Conservation (phyloP, 2,888 invertebrate species). For the Ichneumoninae sp. region DNA sequence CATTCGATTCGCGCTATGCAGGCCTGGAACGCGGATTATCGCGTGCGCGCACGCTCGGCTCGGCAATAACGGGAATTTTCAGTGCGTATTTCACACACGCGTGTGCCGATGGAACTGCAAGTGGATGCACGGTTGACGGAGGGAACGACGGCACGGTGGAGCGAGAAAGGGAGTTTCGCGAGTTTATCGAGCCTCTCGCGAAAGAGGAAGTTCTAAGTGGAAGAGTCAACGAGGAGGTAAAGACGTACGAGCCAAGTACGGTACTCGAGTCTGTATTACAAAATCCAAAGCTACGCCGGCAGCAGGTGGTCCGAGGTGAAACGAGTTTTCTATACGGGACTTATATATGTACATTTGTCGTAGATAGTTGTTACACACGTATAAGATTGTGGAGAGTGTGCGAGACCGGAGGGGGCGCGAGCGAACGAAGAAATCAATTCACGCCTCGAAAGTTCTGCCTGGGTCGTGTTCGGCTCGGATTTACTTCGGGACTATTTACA, state of each 20-base stretch:
- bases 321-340: constrained; percentile 23
- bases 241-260: background rate
- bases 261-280: constrained; percentile 32
- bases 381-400: background rate
- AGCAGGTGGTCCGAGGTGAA: constrained; percentile 47
- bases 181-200: constrained; percentile 32
- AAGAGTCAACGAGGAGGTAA: constrained; percentile 51
- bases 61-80: constrained; percentile 29
- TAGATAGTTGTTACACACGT: constrained; percentile 16
- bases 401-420: background rate
- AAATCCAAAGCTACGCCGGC: constrained; percentile 37
- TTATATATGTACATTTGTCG: constrained; percentile 15
- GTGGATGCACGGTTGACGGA: background rate
- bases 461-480: constrained; percentile 45
- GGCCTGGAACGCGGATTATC: constrained; percentile 30
- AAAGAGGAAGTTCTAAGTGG: constrained; percentile 45
- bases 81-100: background rate
- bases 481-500: constrained; percentile 42
- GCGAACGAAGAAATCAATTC: constrained; percentile 51
- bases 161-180: constrained; percentile 18
- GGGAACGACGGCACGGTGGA: background rate
- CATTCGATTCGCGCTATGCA: constrained; percentile 27
- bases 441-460: constrained; percentile 49
- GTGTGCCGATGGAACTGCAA: background rate
- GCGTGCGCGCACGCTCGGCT: constrained; percentile 1